Evolutionary conservation across 1,140 invertebrate genomes (phyloP), one percentile per base, ranked within the genome.

Genomic region (Aphidius ervi): DNA sequence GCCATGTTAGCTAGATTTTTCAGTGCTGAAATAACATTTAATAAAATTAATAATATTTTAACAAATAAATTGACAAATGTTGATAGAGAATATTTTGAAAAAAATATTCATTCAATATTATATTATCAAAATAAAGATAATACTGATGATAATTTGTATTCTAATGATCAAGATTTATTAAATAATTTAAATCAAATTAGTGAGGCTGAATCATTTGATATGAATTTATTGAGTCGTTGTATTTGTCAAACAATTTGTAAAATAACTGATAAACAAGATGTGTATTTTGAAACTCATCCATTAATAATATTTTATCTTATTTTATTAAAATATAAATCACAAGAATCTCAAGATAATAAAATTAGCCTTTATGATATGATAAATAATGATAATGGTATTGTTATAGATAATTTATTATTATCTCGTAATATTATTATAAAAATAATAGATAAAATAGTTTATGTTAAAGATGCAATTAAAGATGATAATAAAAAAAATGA

Each of bases 1-100:
- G 67, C 75, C 69, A 80, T 84, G 37, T 73, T 87, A 62, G 64
- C 76, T 4, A 79, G 85, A 72, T 69, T 85, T 49, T 74, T 72
- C 48, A 64, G 63, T 23, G 70, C 67, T 63, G 61, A 57, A 50
- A 66, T 69, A 10, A 68, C 63, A 39, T 41, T 70, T 39, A 48
- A 81, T 79, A 70, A 85, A 77, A 74, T 86, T 66, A 71, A 82
- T 63, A 69, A 79, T 64, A 83, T 85, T 67, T 81, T 87, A 62
- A 76, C 73, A 8, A 73, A 78, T 67, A 67, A 76, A 47, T 78
- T 72, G 45, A 81, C 83, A n/a, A 83, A 81, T 63, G 74, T 87
- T 58, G 76, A 74, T 62, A 79, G 78, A 63, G 69, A 74, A 45
- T 70, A 81, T 50, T 86, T 87, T 70, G 77, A 82, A 48, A 68